phyloP scores from a whole-genome alignment of 1,140 invertebrate genomes.

The Sipha flava region DNA sequence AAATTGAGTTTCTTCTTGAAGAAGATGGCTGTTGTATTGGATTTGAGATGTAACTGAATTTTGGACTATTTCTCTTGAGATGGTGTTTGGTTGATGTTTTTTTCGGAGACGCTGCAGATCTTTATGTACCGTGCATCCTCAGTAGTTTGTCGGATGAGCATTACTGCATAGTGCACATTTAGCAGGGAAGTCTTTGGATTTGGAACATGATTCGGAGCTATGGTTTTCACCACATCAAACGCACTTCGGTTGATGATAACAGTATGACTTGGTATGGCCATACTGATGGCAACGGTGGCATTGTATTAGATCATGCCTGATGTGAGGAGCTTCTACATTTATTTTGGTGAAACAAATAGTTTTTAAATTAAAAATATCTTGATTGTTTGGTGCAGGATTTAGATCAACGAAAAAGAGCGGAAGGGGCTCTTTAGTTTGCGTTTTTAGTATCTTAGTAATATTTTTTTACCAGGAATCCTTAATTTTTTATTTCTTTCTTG shows the following conservation, averaged over 20 bases:
- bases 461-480: not conserved
- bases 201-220: too few species aligned
- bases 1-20: not conserved
- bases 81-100: too few species aligned
- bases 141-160: not conserved
- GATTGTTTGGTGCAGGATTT: not conserved
- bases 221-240: slow-evolving; percentile 41
- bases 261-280: slow-evolving; percentile 40
- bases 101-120: too few species aligned
- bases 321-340: slow-evolving; percentile 39
- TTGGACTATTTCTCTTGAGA: too few species aligned
- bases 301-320: slow-evolving; percentile 40
- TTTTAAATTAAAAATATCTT: not conserved
- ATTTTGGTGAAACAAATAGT: slow-evolving; percentile 33
- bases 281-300: slow-evolving; percentile 27
- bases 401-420: not conserved
- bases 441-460: not conserved
- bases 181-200: too few species aligned
- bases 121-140: too few species aligned
- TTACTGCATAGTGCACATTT: not conserved
- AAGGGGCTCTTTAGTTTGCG: not conserved
- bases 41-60: too few species aligned
- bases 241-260: slow-evolving; percentile 38
- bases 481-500: not conserved
- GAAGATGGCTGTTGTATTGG: too few species aligned